Conservation (phyloP, 2,797 vertebrate species). For the Gastrophryne carolinensis region DNA sequence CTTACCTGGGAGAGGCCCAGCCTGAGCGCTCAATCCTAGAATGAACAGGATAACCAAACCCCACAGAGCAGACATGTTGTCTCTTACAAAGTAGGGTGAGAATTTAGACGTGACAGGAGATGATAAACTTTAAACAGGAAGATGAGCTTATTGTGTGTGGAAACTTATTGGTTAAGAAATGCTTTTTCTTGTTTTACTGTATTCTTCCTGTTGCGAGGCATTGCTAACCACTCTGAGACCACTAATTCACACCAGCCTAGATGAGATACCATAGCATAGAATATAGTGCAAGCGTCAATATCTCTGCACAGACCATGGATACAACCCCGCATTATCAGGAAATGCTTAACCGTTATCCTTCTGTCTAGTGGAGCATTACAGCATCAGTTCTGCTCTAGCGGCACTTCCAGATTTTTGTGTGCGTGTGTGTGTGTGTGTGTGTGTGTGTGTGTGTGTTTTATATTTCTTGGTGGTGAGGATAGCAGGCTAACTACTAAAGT, state of each 20-base stretch:
- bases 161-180: conserved; percentile 25
- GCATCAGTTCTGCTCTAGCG: too few species aligned
- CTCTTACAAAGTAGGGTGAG: background rate
- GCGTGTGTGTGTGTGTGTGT: too few species aligned
- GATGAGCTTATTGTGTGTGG: background rate
- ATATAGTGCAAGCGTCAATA: too few species aligned
- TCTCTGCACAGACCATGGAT: too few species aligned
- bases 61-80: conserved; percentile 6
- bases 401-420: too few species aligned
- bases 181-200: background rate
- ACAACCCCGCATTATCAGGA: too few species aligned
- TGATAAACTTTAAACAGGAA: conserved; percentile 17
- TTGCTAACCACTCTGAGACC: background rate
- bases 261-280: too few species aligned
- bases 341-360: too few species aligned
- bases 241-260: background rate
- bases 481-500: too few species aligned
- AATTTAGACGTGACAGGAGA: background rate
- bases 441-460: too few species aligned
- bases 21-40: background rate
- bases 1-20: background rate
- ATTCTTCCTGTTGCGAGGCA: conserved; percentile 17
- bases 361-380: too few species aligned
- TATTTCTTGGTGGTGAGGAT: too few species aligned
- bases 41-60: background rate